Evolutionary conservation across 2,888 invertebrate genomes (phyloP).

Genomic region (Nymphalis c-album): DNA sequence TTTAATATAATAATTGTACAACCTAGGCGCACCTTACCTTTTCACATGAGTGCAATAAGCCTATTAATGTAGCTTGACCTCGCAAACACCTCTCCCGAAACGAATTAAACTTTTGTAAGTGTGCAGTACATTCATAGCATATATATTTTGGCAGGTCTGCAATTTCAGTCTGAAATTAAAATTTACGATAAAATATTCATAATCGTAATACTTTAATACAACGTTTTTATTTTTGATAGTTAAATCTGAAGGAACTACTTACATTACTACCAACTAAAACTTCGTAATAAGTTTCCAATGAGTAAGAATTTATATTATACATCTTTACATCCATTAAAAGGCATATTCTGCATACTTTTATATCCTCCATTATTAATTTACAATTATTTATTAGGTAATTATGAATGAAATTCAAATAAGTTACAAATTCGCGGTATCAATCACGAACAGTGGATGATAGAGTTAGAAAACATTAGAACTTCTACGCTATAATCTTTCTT

Average conservation of each 20-base stretch:
- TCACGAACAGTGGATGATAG: conserved; percentile 45
- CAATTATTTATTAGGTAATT: conserved; percentile 22
- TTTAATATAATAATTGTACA: no score
- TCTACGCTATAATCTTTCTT: conserved; percentile 39
- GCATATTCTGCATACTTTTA: conserved; percentile 69
- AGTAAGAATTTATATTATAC: conserved; percentile 54
- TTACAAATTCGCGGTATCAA: conserved; percentile 56
- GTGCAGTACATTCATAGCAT: conserved; percentile 62
- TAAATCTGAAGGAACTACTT: conserved; percentile 45
- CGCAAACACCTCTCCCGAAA: conserved; percentile 60
- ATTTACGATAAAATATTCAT: conserved; percentile 9
- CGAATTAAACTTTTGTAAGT: conserved; percentile 58
- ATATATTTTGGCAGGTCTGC: conserved; percentile 54
- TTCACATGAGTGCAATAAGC: conserved; percentile 52
- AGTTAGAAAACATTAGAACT: conserved; percentile 73
- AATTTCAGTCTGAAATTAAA: conserved; percentile 19
- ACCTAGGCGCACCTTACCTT: conserved; percentile 48
- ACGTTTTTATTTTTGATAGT: background rate
- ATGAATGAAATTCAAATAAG: conserved; percentile 40
- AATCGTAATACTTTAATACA: background rate
- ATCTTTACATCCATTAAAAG: conserved; percentile 61
- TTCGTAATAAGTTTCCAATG: conserved; percentile 59
- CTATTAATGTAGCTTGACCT: conserved; percentile 56
- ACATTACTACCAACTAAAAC: conserved; percentile 59
- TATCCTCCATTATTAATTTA: conserved; percentile 52